Evolutionary conservation across 2,113 vertebrate species (phyloP).

Genomic region (Microcebus ravelobensis): DNA sequence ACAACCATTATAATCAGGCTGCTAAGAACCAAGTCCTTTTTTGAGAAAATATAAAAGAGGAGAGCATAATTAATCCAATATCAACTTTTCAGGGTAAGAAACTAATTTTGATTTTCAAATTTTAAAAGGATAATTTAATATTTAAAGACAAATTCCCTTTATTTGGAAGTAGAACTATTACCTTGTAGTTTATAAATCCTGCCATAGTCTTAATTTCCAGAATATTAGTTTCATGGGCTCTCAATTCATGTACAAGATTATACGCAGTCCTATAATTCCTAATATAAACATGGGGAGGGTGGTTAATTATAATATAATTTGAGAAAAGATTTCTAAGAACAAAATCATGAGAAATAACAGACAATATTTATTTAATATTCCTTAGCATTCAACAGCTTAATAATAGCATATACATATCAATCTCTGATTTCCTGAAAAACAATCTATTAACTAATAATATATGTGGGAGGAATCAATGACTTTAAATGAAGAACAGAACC

Average conservation of each 20-base stretch:
- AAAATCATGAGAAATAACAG: slow-evolving; percentile 39
- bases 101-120: slow-evolving; percentile 29
- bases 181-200: slow-evolving; percentile 99
- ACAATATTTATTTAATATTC: not conserved
- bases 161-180: slow-evolving; percentile 77
- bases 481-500: not conserved
- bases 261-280: slow-evolving; percentile 98
- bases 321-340: slow-evolving; percentile 27
- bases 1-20: not conserved
- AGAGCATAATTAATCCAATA: not conserved
- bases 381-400: not conserved
- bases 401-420: not conserved
- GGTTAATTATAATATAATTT: not conserved
- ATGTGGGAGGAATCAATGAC: not conserved
- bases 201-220: slow-evolving; percentile 99
- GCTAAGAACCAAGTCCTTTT: not conserved
- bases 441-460: not conserved
- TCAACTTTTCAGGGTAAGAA: slow-evolving; percentile 4
- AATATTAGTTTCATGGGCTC: slow-evolving; percentile 98
- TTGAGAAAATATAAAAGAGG: not conserved
- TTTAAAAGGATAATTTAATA: slow-evolving; percentile 6
- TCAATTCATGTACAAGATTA: slow-evolving; percentile 95
- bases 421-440: not conserved
- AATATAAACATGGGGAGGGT: slow-evolving; percentile 49
- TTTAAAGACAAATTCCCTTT: slow-evolving; percentile 34